Evolutionary conservation across 1,140 invertebrate genomes (phyloP).

Genomic region (Calycopis cecrops): DNA sequence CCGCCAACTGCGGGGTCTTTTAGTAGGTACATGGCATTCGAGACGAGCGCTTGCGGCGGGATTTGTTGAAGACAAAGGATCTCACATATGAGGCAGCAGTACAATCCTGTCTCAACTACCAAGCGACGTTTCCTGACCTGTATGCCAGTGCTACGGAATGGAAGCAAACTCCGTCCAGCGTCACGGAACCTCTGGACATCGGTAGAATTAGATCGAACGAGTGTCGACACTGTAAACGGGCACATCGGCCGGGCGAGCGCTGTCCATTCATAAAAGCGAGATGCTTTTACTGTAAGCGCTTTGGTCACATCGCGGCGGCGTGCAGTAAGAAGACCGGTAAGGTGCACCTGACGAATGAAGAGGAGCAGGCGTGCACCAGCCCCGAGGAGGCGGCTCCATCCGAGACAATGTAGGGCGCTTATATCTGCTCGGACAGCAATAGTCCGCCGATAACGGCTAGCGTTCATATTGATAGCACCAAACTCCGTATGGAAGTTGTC

Average conservation of each 20-base stretch:
- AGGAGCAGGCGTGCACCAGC: no score
- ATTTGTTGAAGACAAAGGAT: no score
- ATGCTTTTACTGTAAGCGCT: slow-evolving; percentile 28
- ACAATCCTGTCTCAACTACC: slow-evolving; percentile 28
- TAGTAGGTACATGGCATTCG: no score
- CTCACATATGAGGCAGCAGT: slow-evolving; percentile 7
- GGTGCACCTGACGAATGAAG: slow-evolving; percentile 12
- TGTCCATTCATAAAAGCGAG: slow-evolving; percentile 27
- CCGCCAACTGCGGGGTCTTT: no score
- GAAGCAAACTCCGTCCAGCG: slow-evolving; percentile 25
- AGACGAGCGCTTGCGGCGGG: no score
- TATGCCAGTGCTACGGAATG: slow-evolving; percentile 21
- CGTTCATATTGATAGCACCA: no score
- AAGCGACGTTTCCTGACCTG: slow-evolving; percentile 28
- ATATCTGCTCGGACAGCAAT: no score
- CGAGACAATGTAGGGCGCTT: no score
- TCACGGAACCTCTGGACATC: slow-evolving; percentile 28
- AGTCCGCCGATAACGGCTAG: no score
- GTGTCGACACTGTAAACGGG: slow-evolving; percentile 25
- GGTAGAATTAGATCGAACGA: slow-evolving; percentile 24
- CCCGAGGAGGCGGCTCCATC: no score
- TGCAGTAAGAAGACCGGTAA: slow-evolving; percentile 18
- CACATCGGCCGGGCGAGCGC: slow-evolving; percentile 22
- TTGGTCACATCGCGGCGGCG: slow-evolving; percentile 27
- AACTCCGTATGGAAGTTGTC: no score